Conservation (phyloP, 2,888 invertebrate genomes). For the Timema podura region DNA sequence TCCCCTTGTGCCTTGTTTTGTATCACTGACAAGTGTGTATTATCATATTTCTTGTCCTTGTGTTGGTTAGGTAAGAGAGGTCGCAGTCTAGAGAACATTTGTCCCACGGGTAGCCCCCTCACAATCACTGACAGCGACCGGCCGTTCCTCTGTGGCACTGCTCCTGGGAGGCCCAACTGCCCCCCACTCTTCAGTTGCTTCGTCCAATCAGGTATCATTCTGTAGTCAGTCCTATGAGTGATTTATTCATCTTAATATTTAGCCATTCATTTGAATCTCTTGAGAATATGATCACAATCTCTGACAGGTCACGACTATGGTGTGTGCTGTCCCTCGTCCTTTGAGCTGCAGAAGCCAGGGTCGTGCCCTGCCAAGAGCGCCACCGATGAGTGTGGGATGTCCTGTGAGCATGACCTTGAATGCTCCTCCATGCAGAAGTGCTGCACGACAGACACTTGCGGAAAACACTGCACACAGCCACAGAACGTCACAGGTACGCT, state of each 20-base stretch:
- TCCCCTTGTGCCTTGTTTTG: too few relatives aligned
- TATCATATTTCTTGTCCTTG: too few relatives aligned
- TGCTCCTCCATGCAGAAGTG: constrained; percentile 80
- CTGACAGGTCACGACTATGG: constrained; percentile 75
- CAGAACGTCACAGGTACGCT: constrained; percentile 63
- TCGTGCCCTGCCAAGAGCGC: constrained; percentile 60
- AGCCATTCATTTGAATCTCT: too few relatives aligned
- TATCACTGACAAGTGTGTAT: too few relatives aligned
- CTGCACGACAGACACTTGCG: constrained; percentile 69
- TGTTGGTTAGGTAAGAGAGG: constrained; percentile 61
- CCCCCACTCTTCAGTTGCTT: constrained; percentile 77
- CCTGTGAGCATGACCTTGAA: constrained; percentile 72
- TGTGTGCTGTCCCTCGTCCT: constrained; percentile 77
- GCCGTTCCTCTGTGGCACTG: constrained; percentile 77
- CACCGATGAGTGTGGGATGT: constrained; percentile 52
- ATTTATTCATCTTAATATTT: too few relatives aligned
- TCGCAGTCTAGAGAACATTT: constrained; percentile 69
- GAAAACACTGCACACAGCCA: constrained; percentile 68
- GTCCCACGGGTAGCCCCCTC: constrained; percentile 66
- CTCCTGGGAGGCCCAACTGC: constrained; percentile 77
- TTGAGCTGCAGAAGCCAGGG: constrained; percentile 73
- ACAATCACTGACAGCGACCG: constrained; percentile 67
- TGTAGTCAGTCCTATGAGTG: too few relatives aligned
- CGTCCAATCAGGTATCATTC: constrained; percentile 60
- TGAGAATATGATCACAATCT: neutral